Conservation (phyloP, 2,888 invertebrate species). For the Theodoxus fluviatilis region DNA sequence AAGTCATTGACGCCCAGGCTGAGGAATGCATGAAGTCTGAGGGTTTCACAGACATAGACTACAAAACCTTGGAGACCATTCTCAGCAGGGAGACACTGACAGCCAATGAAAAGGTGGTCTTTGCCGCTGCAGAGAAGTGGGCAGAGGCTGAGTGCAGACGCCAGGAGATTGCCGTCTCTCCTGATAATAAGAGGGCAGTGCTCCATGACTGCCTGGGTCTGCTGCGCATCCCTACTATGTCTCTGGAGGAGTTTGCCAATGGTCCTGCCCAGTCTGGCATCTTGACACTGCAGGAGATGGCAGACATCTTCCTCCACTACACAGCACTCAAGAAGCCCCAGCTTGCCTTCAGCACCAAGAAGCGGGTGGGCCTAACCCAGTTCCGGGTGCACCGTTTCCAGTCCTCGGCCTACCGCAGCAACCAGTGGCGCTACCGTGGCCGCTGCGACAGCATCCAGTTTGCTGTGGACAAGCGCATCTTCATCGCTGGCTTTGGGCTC, state of each 20-base stretch:
- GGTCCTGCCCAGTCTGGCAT: constrained; percentile 92
- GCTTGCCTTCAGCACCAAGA: constrained; percentile 82
- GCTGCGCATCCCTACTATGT: constrained; percentile 93
- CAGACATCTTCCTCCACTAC: constrained; percentile 92
- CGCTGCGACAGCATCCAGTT: constrained; percentile 97
- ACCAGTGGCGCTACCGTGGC: constrained; percentile 96
- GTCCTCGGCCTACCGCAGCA: constrained; percentile 93
- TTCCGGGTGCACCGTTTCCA: constrained; percentile 95
- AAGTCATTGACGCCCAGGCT: constrained; percentile 93
- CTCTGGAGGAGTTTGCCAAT: constrained; percentile 91
- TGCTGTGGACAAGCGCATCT: constrained; percentile 92
- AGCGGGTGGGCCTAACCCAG: constrained; percentile 86
- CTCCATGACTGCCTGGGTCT: constrained; percentile 78
- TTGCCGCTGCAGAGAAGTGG: constrained; percentile 92
- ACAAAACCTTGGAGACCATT: constrained; percentile 89
- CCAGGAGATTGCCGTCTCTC: constrained; percentile 81
- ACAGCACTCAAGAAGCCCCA: constrained; percentile 87
- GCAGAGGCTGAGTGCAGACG: constrained; percentile 88
- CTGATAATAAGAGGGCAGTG: constrained; percentile 72
- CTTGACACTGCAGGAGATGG: constrained; percentile 89
- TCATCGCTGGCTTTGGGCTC: constrained; percentile 92
- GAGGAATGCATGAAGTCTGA: constrained; percentile 95
- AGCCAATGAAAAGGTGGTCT: constrained; percentile 83
- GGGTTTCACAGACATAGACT: constrained; percentile 94
- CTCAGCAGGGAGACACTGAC: constrained; percentile 91